A percentile compares a stretch with the other conserved stretches of the same genome.
phyloP scores from a whole-genome alignment of 2,113 vertebrate species.

The Dipodomys spectabilis region DNA sequence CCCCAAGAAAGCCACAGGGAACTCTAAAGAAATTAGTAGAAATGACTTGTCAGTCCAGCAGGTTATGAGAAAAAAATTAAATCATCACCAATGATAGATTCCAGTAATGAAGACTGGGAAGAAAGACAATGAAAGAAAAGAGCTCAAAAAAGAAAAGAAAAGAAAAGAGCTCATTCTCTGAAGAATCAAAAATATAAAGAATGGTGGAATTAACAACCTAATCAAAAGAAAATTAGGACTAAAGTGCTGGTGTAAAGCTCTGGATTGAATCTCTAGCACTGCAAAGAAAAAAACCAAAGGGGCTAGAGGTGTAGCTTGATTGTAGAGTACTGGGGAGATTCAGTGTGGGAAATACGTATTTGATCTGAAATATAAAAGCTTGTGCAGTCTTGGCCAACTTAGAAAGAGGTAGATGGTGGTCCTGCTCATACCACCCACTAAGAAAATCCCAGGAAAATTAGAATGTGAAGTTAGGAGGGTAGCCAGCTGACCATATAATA shows the following conservation, averaged over 20 bases:
- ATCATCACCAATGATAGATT: conserved; percentile 19
- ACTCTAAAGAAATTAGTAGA: conserved; percentile 29
- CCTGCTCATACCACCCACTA: not conserved
- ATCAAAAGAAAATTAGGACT: conserved; percentile 25
- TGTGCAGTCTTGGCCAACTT: not conserved
- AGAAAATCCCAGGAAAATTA: conserved; percentile 11
- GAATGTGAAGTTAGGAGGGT: not conserved
- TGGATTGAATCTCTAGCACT: not conserved
- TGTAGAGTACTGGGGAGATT: no score
- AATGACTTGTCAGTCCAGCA: conserved; percentile 35
- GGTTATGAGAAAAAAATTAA: conserved; percentile 44
- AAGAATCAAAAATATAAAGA: conserved; percentile 29
- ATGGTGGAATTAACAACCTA: conserved; percentile 38
- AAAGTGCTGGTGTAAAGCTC: not conserved
- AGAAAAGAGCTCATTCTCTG: not conserved
- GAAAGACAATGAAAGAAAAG: conserved; percentile 2
- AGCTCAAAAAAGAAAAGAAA: not conserved
- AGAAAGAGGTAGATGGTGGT: not conserved
- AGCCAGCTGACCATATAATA: not conserved
- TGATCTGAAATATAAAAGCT: not conserved
- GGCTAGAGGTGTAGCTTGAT: no score
- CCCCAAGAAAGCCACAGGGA: not conserved
- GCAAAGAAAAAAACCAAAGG: no score
- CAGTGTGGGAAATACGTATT: not conserved
- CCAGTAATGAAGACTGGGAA: not conserved